Evolutionary conservation across 92 coral and sea anemone species (phyloP), one percentile per base, ranked within the genome.

Genomic region (Metridium senile): DNA sequence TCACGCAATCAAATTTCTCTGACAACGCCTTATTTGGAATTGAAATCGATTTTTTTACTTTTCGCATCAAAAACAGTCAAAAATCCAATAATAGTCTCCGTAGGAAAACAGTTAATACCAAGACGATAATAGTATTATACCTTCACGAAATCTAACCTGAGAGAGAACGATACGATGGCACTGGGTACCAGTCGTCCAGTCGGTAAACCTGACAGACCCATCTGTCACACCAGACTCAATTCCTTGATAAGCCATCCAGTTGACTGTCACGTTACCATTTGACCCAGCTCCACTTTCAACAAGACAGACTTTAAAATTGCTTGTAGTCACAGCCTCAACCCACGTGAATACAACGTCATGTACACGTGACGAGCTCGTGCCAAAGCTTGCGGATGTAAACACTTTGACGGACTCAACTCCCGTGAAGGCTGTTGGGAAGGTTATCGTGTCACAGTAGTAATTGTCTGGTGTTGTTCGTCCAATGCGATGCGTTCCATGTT

Each of bases 171-270:
- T n/a, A 66, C 46, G 71, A 20, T 66, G 11, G 32, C 74, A 69
- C 25, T 69, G 53, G 20, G 74, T 69, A 9, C 57, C 74, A 69
- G 74, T 69, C 58, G 74, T 69, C 74, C 74, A 69, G 54, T 69
- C 74, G 33, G 11, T 69, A 26, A 34, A 39, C 74, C 74, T 69
- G 21, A 54, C 23, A 54, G 59, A 13, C 23, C 59, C 59, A 54
- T 54, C 59, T 4, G 20, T 21, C 20, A 69, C 56, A 18, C 74
- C 74, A 19, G 74, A 43, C 27, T 69, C 74, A 33, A 39, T 39
- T 19, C 57, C 74, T 17, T 69, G 74, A 69, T 69, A 69, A 33
- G 74, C 74, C n/a, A 69, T 33, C 74, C 74, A 69, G 74, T 69
- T 69, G 19, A 69, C 57, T 18, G 52, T 69, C 53, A 26, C 74